Evolutionary conservation across 1,140 invertebrate species (phyloP).

Genomic region (Cydia pomonella): DNA sequence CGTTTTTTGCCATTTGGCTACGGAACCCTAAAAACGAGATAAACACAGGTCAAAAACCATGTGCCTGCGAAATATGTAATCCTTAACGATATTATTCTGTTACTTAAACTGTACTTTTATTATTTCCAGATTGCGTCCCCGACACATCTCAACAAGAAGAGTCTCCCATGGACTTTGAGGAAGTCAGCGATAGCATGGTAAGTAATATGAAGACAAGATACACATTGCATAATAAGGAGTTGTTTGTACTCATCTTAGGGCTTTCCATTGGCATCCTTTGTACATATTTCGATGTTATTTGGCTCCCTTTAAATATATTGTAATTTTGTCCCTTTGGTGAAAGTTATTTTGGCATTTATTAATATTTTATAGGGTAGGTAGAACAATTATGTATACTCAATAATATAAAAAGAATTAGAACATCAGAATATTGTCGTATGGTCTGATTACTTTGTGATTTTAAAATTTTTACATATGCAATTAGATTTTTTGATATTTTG

Average conservation of each 20-base stretch:
- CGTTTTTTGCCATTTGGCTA: no score
- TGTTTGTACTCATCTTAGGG: background rate
- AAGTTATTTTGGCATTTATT: background rate
- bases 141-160: constrained; percentile 20
- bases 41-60: background rate
- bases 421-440: background rate
- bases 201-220: background rate
- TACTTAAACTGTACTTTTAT: background rate
- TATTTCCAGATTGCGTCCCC: constrained; percentile 37
- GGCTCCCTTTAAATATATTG: background rate
- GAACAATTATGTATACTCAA: no score
- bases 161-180: background rate
- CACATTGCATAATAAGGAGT: background rate
- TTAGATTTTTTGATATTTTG: no score
- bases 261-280: background rate
- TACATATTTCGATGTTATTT: background rate
- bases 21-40: no score
- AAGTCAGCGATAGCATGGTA: constrained; percentile 1
- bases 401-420: no score
- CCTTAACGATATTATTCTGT: constrained; percentile 15
- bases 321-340: constrained; percentile 7
- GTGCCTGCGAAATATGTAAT: background rate
- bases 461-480: background rate
- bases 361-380: no score
- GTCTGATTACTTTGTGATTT: background rate